Conservation (phyloP, 2,888 invertebrate species). For the Idaea dimidiata region DNA sequence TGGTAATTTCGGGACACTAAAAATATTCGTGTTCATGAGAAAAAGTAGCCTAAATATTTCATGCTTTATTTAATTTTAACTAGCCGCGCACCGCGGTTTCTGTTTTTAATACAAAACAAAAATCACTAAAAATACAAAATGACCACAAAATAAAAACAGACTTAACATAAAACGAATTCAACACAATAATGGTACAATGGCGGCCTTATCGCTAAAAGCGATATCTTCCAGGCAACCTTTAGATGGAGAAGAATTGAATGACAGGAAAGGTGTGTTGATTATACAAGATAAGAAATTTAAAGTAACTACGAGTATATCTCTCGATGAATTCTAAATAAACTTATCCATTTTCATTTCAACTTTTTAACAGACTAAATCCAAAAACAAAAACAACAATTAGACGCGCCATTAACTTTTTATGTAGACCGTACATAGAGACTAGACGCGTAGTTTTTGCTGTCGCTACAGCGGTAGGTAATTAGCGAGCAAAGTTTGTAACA, state of each 20-base stretch:
- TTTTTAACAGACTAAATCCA: neutral
- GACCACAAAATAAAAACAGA: too few relatives aligned
- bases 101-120: too few relatives aligned
- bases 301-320: too few relatives aligned
- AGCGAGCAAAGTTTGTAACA: slow-evolving; percentile 9
- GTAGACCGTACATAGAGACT: slow-evolving; percentile 28
- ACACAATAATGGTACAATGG: too few relatives aligned
- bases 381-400: slow-evolving; percentile 49
- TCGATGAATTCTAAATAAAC: neutral
- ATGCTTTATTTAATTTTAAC: neutral
- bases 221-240: too few relatives aligned
- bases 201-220: too few relatives aligned
- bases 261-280: too few relatives aligned
- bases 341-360: neutral
- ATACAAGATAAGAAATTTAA: too few relatives aligned
- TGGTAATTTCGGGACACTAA: neutral
- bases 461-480: slow-evolving; percentile 17
- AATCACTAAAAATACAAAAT: too few relatives aligned
- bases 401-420: slow-evolving; percentile 46
- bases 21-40: neutral
- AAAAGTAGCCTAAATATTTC: neutral
- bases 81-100: too few relatives aligned
- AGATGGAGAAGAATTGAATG: too few relatives aligned
- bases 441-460: slow-evolving; percentile 20
- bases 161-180: too few relatives aligned